These are phyloP conservation scores for Meteorus sp. DNA, from an alignment of 1,140 invertebrate genomes.

Conservation along the genomic window DNA sequence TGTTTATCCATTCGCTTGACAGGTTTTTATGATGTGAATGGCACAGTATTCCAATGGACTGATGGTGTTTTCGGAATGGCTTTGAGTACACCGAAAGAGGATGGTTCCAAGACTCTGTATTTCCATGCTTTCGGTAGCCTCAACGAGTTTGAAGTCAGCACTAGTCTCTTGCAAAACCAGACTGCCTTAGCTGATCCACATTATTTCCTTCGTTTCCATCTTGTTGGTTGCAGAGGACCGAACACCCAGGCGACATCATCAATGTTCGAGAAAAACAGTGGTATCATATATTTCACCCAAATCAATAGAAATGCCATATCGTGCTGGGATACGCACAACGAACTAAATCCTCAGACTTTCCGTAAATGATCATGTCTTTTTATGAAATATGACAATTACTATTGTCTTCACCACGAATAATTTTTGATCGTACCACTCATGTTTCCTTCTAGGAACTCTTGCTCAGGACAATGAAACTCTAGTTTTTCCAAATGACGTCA, in stretches of 20 bases:
- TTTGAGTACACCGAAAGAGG: slow-evolving; percentile 61
- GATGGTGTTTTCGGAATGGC: slow-evolving; percentile 75
- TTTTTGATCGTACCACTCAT: background rate
- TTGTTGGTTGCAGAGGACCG: slow-evolving; percentile 65
- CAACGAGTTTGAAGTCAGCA: slow-evolving; percentile 74
- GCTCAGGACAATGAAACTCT: slow-evolving; percentile 47
- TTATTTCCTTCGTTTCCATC: slow-evolving; percentile 47
- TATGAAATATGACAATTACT: background rate
- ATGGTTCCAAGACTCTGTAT: slow-evolving; percentile 68
- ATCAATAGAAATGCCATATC: slow-evolving; percentile 68
- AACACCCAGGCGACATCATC: slow-evolving; percentile 61
- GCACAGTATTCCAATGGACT: slow-evolving; percentile 77
- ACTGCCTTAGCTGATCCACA: slow-evolving; percentile 55
- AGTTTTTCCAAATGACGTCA: slow-evolving; percentile 54
- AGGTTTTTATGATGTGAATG: slow-evolving; percentile 70
- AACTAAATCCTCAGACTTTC: slow-evolving; percentile 55
- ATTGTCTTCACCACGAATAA: background rate
- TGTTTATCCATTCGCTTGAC: no score
- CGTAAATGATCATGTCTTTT: slow-evolving; percentile 37
- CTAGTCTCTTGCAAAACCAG: slow-evolving; percentile 70
- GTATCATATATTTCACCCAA: slow-evolving; percentile 69
- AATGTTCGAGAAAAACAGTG: slow-evolving; percentile 63
- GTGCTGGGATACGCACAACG: slow-evolving; percentile 70
- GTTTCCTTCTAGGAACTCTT: slow-evolving; percentile 43
- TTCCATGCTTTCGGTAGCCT: slow-evolving; percentile 77